Evolutionary conservation across 2,888 invertebrate genomes (phyloP).

Genomic region (Schrankia costaestrigalis): DNA sequence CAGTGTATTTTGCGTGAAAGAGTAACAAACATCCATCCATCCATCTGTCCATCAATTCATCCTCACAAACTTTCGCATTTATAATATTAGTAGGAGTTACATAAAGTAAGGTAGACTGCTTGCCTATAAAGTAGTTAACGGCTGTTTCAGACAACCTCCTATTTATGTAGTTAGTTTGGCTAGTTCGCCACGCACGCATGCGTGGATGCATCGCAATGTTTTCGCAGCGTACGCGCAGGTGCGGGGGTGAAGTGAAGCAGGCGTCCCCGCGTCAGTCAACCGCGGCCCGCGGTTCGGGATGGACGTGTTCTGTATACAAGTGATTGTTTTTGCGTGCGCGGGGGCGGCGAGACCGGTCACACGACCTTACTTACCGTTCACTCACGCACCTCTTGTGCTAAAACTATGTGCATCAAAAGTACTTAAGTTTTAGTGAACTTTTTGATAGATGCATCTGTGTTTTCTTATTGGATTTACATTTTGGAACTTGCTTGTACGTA

Average conservation of each 20-base stretch:
- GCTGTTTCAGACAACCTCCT: slow-evolving; percentile 10
- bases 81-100: too few species aligned
- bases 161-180: neutral
- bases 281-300: slow-evolving; percentile 32
- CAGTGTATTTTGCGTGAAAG: too few species aligned
- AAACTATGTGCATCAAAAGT: slow-evolving; percentile 59
- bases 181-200: slow-evolving; percentile 13
- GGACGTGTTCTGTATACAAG: slow-evolving; percentile 41
- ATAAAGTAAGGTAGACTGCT: too few species aligned
- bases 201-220: slow-evolving; percentile 34
- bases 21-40: too few species aligned
- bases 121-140: too few species aligned
- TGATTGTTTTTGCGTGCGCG: slow-evolving; percentile 52
- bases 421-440: slow-evolving; percentile 34
- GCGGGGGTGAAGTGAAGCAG: slow-evolving; percentile 23
- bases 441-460: slow-evolving; percentile 43
- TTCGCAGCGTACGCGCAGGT: slow-evolving; percentile 35
- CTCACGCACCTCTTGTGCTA: slow-evolving; percentile 65
- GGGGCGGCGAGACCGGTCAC: slow-evolving; percentile 71
- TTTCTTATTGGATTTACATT: slow-evolving; percentile 31
- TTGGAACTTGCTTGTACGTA: slow-evolving; percentile 46
- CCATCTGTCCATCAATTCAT: too few species aligned
- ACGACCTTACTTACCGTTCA: slow-evolving; percentile 79
- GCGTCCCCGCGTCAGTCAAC: slow-evolving; percentile 28
- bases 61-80: too few species aligned